A percentile compares a stretch with the other conserved stretches of the same genome.
These are phyloP conservation scores for Microcebus tavaratra DNA, from an alignment of 2,113 vertebrate genomes.

Conservation along the genomic window DNA sequence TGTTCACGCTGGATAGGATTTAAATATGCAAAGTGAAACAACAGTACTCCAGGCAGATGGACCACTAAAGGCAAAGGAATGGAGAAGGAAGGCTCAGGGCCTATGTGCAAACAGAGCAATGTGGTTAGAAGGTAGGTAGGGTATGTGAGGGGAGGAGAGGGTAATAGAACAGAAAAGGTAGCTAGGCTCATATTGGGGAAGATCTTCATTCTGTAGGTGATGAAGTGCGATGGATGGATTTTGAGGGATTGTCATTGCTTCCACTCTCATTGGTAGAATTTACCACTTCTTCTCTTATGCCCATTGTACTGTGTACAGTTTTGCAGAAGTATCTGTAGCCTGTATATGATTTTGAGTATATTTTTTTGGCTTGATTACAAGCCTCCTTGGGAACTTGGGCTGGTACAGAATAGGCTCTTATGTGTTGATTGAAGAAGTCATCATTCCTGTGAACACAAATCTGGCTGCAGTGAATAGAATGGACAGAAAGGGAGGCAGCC, in stretches of 20 bases:
- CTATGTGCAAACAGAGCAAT: neutral
- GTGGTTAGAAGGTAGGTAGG: neutral
- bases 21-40: neutral
- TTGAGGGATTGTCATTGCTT: neutral
- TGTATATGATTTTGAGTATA: neutral
- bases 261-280: neutral
- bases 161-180: neutral
- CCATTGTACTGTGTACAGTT: neutral
- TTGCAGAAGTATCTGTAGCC: neutral
- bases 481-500: neutral
- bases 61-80: neutral
- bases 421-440: neutral
- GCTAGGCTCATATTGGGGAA: neutral
- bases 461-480: neutral
- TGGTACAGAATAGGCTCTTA: neutral
- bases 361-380: neutral
- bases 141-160: accelerated
- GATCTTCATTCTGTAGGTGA: neutral
- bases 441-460: neutral
- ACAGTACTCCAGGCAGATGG: neutral
- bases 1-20: neutral
- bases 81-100: neutral
- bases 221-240: neutral
- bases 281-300: neutral
- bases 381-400: neutral